Evolutionary conservation across 2,113 vertebrate species (phyloP).

Genomic region (Misgurnus mizolepis): DNA sequence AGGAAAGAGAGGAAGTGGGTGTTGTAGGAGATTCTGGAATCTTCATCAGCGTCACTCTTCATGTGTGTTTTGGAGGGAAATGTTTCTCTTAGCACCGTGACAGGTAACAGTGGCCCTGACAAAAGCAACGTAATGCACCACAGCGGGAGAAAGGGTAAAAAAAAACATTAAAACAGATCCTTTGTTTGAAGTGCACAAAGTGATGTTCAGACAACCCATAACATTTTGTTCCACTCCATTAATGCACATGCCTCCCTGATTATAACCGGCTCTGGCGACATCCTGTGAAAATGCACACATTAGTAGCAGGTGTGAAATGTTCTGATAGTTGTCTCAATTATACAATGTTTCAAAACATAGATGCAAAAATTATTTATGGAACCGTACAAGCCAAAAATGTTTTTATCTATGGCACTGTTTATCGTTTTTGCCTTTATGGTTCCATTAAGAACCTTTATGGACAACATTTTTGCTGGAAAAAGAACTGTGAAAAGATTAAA

Average conservation of each 20-base stretch:
- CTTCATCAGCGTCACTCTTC: slow-evolving; percentile 55
- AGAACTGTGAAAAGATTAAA: too few species aligned
- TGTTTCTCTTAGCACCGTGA: slow-evolving; percentile 2
- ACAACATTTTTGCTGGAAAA: too few species aligned
- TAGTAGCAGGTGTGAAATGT: neutral
- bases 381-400: too few species aligned
- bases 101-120: slow-evolving; percentile 23
- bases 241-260: slow-evolving; percentile 11
- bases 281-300: slow-evolving; percentile 15
- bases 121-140: slow-evolving; percentile 3
- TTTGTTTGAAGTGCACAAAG: slow-evolving; percentile 4
- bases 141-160: neutral
- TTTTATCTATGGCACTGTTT: too few species aligned
- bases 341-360: neutral
- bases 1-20: slow-evolving; percentile 65
- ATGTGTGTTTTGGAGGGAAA: slow-evolving; percentile 25
- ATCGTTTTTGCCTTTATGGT: too few species aligned
- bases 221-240: slow-evolving; percentile 1
- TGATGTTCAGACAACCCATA: slow-evolving; percentile 2
- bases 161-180: slow-evolving; percentile 29
- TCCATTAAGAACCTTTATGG: too few species aligned
- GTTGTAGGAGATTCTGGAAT: slow-evolving; percentile 62
- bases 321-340: neutral
- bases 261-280: slow-evolving; percentile 18
- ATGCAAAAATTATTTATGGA: neutral